A percentile compares a stretch with the other conserved stretches of the same genome.
These are phyloP conservation scores for Xiphophorus couchianus DNA, from an alignment of 2,113 vertebrate genomes.

Conservation along the genomic window DNA sequence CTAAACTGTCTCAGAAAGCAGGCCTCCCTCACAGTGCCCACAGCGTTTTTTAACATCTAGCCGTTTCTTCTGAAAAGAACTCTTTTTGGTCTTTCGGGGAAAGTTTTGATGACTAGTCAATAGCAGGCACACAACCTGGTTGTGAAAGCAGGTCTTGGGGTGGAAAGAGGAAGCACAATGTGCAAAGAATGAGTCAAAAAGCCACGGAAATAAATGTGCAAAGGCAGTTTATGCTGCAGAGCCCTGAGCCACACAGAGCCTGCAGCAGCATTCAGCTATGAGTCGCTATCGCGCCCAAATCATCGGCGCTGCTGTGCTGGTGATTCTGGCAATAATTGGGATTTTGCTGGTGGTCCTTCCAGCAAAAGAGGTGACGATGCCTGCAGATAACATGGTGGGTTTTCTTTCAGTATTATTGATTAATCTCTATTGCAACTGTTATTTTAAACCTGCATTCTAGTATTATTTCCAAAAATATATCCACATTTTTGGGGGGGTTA, in stretches of 20 bases:
- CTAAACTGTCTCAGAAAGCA: slow-evolving; percentile 1
- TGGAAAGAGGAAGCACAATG: background rate
- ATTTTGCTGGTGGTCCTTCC: slow-evolving; percentile 84
- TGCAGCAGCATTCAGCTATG: slow-evolving; percentile 31
- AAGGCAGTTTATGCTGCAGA: background rate
- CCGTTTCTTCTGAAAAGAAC: background rate
- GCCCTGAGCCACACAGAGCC: background rate
- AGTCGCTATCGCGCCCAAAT: slow-evolving; percentile 15
- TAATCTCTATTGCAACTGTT: background rate
- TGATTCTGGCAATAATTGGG: slow-evolving; percentile 77
- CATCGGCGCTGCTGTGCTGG: slow-evolving; percentile 63
- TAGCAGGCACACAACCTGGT: too few relatives aligned
- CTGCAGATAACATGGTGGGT: slow-evolving; percentile 84
- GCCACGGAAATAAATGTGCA: background rate
- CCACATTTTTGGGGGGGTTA: too few relatives aligned
- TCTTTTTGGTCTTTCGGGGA: background rate
- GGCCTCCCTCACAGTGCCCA: background rate
- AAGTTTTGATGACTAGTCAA: background rate
- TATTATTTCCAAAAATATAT: background rate
- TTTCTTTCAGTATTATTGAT: background rate
- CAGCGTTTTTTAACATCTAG: too few relatives aligned
- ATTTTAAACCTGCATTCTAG: background rate
- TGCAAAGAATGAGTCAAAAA: background rate
- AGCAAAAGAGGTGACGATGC: slow-evolving; percentile 66
- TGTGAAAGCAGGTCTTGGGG: background rate